Percentiles rank a stretch among this genome's conserved stretches.
Conservation (phyloP, 2,888 invertebrate species). For the Prostheceraeus crozeri region DNA sequence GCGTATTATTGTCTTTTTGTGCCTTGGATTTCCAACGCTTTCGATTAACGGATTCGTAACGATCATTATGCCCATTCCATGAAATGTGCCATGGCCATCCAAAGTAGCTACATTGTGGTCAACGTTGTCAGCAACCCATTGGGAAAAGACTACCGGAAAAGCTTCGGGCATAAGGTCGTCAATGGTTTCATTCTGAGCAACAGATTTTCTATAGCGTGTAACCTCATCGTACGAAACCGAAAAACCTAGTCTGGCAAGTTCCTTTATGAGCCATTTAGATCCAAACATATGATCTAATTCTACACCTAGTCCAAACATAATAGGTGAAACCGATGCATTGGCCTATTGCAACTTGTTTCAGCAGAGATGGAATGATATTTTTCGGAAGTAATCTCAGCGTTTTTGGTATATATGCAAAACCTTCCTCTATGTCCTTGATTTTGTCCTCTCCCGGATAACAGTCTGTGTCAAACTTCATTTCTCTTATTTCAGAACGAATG, state of each 20-base stretch:
- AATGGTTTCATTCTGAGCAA: conserved; percentile 6
- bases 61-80: conserved; percentile 6
- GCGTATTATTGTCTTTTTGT: no score
- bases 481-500: conserved; percentile 4
- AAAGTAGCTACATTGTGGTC: conserved; percentile 24
- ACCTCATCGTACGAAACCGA: conserved; percentile 11
- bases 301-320: conserved; percentile 16
- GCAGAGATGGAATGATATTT: conserved; percentile 18
- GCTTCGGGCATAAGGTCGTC: conserved; percentile 8
- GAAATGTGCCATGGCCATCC: conserved; percentile 16
- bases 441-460: neutral
- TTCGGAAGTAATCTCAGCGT: conserved; percentile 10
- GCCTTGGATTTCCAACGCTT: no score
- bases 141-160: conserved; percentile 1
- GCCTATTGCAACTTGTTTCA: conserved; percentile 4
- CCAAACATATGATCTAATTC: conserved; percentile 17
- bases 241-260: conserved; percentile 16
- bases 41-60: neutral
- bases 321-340: conserved; percentile 12
- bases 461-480: neutral
- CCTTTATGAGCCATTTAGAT: conserved; percentile 11
- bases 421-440: neutral
- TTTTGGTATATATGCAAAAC: neutral
- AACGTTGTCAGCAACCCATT: conserved; percentile 23
- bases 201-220: conserved; percentile 15